Base-by-base conservation (phyloP, 2,888 invertebrate species). In the Ornithoptera alexandrae region DNA sequence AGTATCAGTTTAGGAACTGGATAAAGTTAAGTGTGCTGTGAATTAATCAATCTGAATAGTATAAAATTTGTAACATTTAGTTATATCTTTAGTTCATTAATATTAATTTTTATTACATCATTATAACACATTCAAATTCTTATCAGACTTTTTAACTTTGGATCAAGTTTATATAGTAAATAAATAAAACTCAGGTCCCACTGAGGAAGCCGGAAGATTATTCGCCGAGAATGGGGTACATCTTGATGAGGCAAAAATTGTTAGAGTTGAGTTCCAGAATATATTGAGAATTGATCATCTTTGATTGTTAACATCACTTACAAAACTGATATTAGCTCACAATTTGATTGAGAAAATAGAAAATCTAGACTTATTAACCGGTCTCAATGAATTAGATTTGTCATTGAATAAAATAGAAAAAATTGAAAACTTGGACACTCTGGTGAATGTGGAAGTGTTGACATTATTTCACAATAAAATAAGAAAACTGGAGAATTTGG, bases 271-370 rank as follows among this genome's bases (percentile, higher is more conserved):
- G 85, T 97, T 96, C 83, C 94, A 95, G 83, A 97, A 97, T 84
- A 97, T 98, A 78, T 86, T 98, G 42, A 94, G 96, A 80, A 97
- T 98, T 65, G 97, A 97, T 84, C 96, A 97, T 80, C 91, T 98
- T 1, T 98, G 97, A 97, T 94, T 96, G 84, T 92, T 98, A 77
- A 95, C 93, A 66, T 95, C 95, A 67, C 88, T 98, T 15, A 95
- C 94, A 1, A 97, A 96, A 81, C 90, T 98, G 18, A 96, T 96
- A 62, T 85, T 98, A 65, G 96, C 96, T 73, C 97, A 97, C 81
- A 98, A 98, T 84, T 94, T 95, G 68, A 97, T 98, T 68, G 97
- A 97, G 82, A 96, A 95, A 81, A 98, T 98, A 67, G 97, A 98
- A 90, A 96, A 97, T 81, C 89, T 98, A 60, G 95, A 96, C 59